Conservation (phyloP, 2,888 invertebrate species). For the Drosophila mimica region DNA sequence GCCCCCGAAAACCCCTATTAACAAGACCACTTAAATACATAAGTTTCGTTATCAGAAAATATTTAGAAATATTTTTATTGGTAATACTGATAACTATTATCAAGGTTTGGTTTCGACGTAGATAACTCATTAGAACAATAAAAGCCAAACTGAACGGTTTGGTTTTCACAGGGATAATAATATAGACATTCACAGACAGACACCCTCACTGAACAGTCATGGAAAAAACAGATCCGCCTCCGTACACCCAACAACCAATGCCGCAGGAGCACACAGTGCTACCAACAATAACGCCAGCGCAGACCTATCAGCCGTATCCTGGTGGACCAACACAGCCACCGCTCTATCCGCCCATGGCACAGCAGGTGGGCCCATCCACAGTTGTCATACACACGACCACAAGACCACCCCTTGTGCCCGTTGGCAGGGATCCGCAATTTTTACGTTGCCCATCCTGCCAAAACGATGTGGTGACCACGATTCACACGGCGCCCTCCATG, state of each 20-base stretch:
- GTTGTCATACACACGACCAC: constrained; percentile 36
- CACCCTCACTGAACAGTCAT: not conserved
- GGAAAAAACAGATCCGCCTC: constrained; percentile 35
- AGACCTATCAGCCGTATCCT: constrained; percentile 47
- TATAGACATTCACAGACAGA: not conserved
- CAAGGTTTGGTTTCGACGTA: not conserved
- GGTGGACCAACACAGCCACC: constrained; percentile 44
- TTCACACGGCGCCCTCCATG: constrained; percentile 4
- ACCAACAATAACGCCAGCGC: constrained; percentile 3
- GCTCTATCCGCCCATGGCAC: constrained; percentile 36
- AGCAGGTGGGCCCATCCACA: not conserved
- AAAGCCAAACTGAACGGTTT: constrained; percentile 9
- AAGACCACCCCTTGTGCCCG: constrained; percentile 9
- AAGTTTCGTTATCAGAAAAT: constrained; percentile 3
- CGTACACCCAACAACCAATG: constrained; percentile 36
- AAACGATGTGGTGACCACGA: constrained; percentile 42
- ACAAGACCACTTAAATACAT: not conserved
- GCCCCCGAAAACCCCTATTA: not conserved
- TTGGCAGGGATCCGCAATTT: constrained; percentile 45
- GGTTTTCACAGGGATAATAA: not conserved
- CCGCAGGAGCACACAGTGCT: not conserved
- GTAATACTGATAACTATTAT: constrained; percentile 1
- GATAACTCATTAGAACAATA: constrained; percentile 12
- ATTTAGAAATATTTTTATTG: constrained; percentile 1
- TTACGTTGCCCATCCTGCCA: constrained; percentile 46